Evolutionary conservation across 2,113 vertebrate species (phyloP).

Genomic region (Emydura subglobosa): DNA sequence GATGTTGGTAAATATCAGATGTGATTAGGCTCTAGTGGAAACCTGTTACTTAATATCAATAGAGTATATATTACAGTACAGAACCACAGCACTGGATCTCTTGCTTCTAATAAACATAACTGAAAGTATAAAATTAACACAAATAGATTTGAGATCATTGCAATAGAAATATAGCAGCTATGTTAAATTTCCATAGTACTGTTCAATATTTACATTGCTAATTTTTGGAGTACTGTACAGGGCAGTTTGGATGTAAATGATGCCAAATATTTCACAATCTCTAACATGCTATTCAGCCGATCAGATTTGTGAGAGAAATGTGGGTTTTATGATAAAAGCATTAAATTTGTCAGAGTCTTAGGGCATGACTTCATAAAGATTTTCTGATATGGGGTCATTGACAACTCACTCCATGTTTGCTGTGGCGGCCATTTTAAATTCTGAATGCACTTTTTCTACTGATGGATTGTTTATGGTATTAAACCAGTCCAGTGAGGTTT

Average conservation of each 20-base stretch:
- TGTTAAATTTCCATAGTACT: neutral
- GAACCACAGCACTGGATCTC: slow-evolving; percentile 39
- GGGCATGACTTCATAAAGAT: neutral
- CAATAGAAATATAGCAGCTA: slow-evolving; percentile 43
- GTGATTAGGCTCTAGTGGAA: slow-evolving; percentile 46
- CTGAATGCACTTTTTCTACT: neutral
- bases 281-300: neutral
- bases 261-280: neutral
- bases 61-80: slow-evolving; percentile 21
- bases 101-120: slow-evolving; percentile 63
- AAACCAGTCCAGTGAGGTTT: neutral
- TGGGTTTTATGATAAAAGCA: neutral
- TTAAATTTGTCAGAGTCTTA: neutral
- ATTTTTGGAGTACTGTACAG: slow-evolving; percentile 14
- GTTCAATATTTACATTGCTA: neutral
- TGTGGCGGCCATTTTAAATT: neutral
- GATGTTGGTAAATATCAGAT: slow-evolving; percentile 33
- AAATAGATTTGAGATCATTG: slow-evolving; percentile 38
- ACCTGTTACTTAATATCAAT: slow-evolving; percentile 42
- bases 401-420: neutral
- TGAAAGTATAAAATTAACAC: slow-evolving; percentile 59
- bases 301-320: neutral
- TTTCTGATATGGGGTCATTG: neutral
- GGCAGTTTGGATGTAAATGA: neutral
- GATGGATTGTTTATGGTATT: neutral